Conservation (phyloP, 2,888 invertebrate species). For the Entomobrya proxima region DNA sequence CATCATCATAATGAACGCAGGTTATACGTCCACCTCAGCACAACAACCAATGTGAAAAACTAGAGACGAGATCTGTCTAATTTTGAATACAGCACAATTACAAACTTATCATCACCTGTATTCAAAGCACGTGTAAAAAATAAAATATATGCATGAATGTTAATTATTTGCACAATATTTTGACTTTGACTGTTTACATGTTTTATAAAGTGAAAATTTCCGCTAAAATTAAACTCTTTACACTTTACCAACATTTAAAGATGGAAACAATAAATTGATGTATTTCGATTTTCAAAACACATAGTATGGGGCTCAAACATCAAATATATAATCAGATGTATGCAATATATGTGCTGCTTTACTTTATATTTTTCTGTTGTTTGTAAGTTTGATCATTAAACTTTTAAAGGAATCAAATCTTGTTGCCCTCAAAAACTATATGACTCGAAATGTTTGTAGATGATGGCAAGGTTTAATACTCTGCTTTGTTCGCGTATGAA, state of each 20-base stretch:
- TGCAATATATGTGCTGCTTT: constrained; percentile 37
- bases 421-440: constrained; percentile 34
- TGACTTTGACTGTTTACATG: too few relatives aligned
- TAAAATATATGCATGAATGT: constrained; percentile 20
- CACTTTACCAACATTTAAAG: constrained; percentile 15
- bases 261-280: constrained; percentile 38
- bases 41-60: constrained; percentile 18
- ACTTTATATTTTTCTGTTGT: constrained; percentile 8
- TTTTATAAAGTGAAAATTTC: too few relatives aligned
- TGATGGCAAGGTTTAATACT: constrained; percentile 58
- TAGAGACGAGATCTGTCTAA: constrained; percentile 21
- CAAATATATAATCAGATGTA: not conserved
- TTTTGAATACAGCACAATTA: constrained; percentile 42
- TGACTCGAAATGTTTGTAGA: constrained; percentile 52
- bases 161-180: not conserved
- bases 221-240: not conserved
- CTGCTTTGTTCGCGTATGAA: constrained; percentile 62
- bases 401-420: constrained; percentile 63
- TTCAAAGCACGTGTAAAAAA: constrained; percentile 44
- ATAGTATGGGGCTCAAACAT: constrained; percentile 10
- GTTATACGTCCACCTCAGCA: too few relatives aligned
- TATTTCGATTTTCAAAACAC: not conserved
- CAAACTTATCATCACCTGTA: constrained; percentile 58
- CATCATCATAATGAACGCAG: too few relatives aligned
- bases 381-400: constrained; percentile 64